phyloP scores from a whole-genome alignment of 2,113 vertebrate genomes.

The Solenodon paradoxus region DNA sequence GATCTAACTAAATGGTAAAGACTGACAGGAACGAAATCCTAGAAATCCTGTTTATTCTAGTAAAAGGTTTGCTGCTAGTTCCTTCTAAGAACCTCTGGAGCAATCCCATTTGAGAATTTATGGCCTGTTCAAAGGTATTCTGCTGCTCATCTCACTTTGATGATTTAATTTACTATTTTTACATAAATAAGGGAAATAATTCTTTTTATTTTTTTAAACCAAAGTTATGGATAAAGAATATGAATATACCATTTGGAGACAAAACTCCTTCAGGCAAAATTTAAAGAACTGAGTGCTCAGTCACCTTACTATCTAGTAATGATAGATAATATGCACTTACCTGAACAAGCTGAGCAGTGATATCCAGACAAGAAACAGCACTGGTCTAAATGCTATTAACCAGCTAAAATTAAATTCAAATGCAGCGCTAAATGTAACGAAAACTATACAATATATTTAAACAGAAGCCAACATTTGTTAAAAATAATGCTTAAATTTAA shows the following conservation, averaged over 20 bases:
- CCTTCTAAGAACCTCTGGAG: neutral
- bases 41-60: neutral
- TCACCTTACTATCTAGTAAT: neutral
- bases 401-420: slow-evolving; percentile 40
- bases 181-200: neutral
- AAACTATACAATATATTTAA: neutral
- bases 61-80: neutral
- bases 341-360: neutral
- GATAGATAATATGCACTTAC: neutral
- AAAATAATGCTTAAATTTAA: slow-evolving; percentile 8
- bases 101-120: neutral
- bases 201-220: neutral
- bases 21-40: neutral
- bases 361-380: too few species aligned
- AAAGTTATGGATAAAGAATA: neutral
- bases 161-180: too few species aligned
- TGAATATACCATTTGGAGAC: neutral
- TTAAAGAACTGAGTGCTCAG: neutral
- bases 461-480: neutral
- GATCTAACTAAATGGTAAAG: neutral
- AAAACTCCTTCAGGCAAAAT: slow-evolving; percentile 6
- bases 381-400: neutral
- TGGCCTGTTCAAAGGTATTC: neutral
- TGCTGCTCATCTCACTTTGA: neutral
- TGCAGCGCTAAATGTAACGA: neutral